These are phyloP conservation scores for Deroplatys truncata DNA, from an alignment of 2,888 invertebrate genomes.

Conservation along the genomic window DNA sequence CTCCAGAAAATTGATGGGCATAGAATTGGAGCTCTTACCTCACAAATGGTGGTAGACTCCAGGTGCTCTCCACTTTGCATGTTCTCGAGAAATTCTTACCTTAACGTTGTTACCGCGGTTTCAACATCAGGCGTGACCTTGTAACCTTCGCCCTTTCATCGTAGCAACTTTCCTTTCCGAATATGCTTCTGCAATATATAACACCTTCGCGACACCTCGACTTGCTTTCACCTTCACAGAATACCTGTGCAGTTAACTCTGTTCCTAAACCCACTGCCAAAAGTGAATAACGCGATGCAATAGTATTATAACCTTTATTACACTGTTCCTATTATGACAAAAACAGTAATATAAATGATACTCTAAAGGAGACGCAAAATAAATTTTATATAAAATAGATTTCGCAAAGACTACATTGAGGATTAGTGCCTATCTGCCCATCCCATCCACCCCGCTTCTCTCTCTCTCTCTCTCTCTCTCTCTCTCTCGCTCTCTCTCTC, in stretches of 20 bases:
- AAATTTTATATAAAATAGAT: too few species aligned
- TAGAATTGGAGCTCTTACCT: background rate
- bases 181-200: background rate
- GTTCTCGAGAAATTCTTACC: background rate
- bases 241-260: background rate
- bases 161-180: background rate
- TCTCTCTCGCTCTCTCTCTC: too few species aligned
- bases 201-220: background rate
- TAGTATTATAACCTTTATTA: too few species aligned
- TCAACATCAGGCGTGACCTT: background rate
- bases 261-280: background rate
- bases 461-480: too few species aligned
- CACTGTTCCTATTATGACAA: too few species aligned
- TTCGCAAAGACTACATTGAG: too few species aligned
- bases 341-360: too few species aligned
- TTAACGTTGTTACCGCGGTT: background rate
- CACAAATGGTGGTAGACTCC: too few species aligned
- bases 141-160: background rate
- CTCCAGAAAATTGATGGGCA: background rate
- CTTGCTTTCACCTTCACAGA: background rate
- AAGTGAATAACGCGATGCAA: too few species aligned
- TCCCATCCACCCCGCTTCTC: too few species aligned
- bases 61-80: background rate
- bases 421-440: too few species aligned
- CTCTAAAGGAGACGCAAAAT: too few species aligned